These are phyloP conservation scores for Oreotragus oreotragus DNA, from an alignment of 2,113 vertebrate genomes.

Conservation along the genomic window DNA sequence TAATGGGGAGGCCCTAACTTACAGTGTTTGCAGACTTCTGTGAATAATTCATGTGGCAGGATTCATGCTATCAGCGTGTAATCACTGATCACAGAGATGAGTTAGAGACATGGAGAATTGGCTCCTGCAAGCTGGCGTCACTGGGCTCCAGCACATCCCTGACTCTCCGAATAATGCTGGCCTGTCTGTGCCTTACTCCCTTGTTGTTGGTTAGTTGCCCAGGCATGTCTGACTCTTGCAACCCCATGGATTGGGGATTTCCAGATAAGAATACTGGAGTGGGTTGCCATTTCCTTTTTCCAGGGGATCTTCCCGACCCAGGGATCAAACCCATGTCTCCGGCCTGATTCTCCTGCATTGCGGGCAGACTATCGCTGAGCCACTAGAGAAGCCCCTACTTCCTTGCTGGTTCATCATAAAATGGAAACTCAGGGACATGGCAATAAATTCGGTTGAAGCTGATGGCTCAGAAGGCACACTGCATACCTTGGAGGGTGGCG, in stretches of 20 bases:
- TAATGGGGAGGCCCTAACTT: neutral
- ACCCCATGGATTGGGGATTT: neutral
- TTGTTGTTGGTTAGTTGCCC: neutral
- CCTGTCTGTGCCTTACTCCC: neutral
- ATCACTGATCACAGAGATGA: no score
- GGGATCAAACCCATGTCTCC: neutral
- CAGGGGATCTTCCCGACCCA: neutral
- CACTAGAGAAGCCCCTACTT: neutral
- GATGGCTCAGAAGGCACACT: neutral
- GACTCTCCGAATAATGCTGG: neutral
- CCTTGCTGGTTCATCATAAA: neutral
- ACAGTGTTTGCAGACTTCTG: rapidly evolving
- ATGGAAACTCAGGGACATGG: neutral
- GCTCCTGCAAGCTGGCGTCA: neutral
- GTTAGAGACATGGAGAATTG: neutral
- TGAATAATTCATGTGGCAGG: neutral
- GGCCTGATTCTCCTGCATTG: neutral
- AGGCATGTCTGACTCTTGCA: neutral
- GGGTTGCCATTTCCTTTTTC: neutral
- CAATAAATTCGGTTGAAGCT: neutral
- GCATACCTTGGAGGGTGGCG: neutral
- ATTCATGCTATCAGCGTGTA: neutral
- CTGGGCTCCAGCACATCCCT: rapidly evolving
- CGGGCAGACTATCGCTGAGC: neutral
- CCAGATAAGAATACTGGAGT: neutral